Base-by-base conservation (phyloP, 2,888 invertebrate species). In the Apomyelois bistriatella region DNA sequence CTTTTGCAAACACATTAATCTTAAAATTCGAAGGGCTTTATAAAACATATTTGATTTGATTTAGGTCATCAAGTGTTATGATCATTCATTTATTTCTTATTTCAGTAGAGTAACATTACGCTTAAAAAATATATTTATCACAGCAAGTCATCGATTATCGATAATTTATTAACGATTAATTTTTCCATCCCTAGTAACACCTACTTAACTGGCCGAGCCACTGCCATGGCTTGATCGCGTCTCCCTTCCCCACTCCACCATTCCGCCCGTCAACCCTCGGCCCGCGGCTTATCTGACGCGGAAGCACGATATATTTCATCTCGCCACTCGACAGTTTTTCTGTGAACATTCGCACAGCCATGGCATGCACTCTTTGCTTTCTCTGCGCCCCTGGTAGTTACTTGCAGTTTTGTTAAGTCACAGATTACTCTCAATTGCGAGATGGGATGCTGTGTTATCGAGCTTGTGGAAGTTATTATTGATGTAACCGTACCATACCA, bases 221-320 rank as follows among this genome's bases (percentile, higher is more conserved):
- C 63, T 59, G 58, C 61, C 66, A 66, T 64, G 68, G 74, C 70
- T 70, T 71, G 75, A 72, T 75, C 68, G 71, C 68, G 62, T 58
- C 61, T 57, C 52, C 52, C 54, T 32, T 10, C 62, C 61, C 69
- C 69, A 63, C 56, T 64, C 59, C 66, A 40, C 58, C 56, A 60
- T 67, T 70, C n/a, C 68, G 22, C 48, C 28, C 40, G 41, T 40
- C 49, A 50, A 15, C 49, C 49, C 49, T 32, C 40, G 49, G 49
- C 49, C 49, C 49, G 49, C 49, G 41, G 49, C 49, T 50, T 50
- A 50, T 50, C 80, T 74, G 76, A 72, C 72, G 69, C 72, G 75
- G 72, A 78, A 77, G 72, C 66, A 63, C 65, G 66, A 78, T 76
- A 79, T 81, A 82, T 82, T 79, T 81, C 80, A 81, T 82, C 76